These are phyloP conservation scores for Microcebus ravelobensis DNA, from an alignment of 2,113 vertebrate species.

Conservation along the genomic window DNA sequence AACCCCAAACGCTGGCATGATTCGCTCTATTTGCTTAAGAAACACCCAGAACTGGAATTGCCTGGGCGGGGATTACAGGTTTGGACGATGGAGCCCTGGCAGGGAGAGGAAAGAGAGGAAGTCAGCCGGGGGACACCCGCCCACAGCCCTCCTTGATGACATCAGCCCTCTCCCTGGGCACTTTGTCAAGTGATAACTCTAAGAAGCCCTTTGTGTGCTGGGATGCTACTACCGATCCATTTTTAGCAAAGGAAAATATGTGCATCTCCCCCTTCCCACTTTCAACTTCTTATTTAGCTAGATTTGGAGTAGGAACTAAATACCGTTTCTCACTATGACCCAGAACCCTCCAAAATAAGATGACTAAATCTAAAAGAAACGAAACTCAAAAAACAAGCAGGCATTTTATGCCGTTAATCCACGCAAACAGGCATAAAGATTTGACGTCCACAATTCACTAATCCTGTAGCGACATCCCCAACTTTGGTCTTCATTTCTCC, in stretches of 20 bases:
- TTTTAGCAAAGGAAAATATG: neutral
- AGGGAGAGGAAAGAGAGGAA: conserved; percentile 71
- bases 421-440: neutral
- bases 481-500: neutral
- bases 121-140: conserved; percentile 63
- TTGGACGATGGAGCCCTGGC: conserved; percentile 72
- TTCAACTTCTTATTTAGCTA: conserved; percentile 15
- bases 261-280: neutral
- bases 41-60: conserved; percentile 83
- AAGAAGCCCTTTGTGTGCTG: conserved; percentile 28
- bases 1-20: conserved; percentile 75
- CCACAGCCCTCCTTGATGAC: conserved; percentile 39
- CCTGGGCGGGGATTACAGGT: conserved; percentile 78
- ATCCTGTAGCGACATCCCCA: neutral
- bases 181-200: conserved; percentile 25
- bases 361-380: neutral
- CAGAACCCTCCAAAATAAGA: neutral
- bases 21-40: conserved; percentile 83
- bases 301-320: neutral
- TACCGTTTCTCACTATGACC: neutral
- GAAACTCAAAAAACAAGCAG: neutral
- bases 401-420: neutral
- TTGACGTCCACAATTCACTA: neutral
- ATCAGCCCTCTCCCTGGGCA: conserved; percentile 43
- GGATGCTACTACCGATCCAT: neutral